phyloP scores from a whole-genome alignment of 2,888 invertebrate genomes.

The Bedellia somnulentella region DNA sequence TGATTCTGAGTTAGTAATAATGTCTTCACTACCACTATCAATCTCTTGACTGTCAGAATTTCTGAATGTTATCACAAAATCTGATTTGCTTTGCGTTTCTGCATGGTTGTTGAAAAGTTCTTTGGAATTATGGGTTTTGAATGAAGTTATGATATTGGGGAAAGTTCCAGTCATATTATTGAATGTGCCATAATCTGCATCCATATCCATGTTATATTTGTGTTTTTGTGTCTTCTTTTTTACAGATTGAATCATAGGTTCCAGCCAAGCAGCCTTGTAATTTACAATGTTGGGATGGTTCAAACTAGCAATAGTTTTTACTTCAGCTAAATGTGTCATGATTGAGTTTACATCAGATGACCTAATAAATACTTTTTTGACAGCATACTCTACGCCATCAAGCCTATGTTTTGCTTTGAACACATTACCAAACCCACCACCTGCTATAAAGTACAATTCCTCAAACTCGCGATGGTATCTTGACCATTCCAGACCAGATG shows the following conservation, averaged over 20 bases:
- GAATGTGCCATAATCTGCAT: slow-evolving; percentile 29
- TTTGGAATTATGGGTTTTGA: slow-evolving; percentile 50
- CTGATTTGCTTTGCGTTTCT: slow-evolving; percentile 42
- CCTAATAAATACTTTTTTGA: slow-evolving; percentile 73
- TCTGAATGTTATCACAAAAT: slow-evolving; percentile 42
- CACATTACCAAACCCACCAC: slow-evolving; percentile 77
- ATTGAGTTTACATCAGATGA: slow-evolving; percentile 66
- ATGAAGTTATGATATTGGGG: slow-evolving; percentile 42
- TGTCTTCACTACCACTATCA: slow-evolving; percentile 19
- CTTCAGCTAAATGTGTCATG: slow-evolving; percentile 71
- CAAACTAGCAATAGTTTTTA: slow-evolving; percentile 76
- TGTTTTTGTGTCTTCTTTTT: slow-evolving; percentile 29
- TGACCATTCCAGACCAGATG: slow-evolving; percentile 62
- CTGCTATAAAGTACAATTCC: slow-evolving; percentile 69
- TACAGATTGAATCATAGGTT: slow-evolving; percentile 60
- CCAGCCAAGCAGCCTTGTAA: slow-evolving; percentile 84
- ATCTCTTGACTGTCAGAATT: slow-evolving; percentile 33
- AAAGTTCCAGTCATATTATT: slow-evolving; percentile 28
- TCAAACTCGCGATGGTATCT: slow-evolving; percentile 71
- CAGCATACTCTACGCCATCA: slow-evolving; percentile 77
- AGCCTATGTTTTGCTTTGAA: slow-evolving; percentile 74
- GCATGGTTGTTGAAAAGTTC: slow-evolving; percentile 29
- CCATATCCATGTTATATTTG: slow-evolving; percentile 32
- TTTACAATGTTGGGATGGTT: slow-evolving; percentile 81
- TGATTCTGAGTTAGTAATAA: slow-evolving; percentile 20